Percentiles rank a stretch among this genome's conserved stretches.
phyloP scores from a whole-genome alignment of 2,888 invertebrate species.

The Eupithecia centaureata region DNA sequence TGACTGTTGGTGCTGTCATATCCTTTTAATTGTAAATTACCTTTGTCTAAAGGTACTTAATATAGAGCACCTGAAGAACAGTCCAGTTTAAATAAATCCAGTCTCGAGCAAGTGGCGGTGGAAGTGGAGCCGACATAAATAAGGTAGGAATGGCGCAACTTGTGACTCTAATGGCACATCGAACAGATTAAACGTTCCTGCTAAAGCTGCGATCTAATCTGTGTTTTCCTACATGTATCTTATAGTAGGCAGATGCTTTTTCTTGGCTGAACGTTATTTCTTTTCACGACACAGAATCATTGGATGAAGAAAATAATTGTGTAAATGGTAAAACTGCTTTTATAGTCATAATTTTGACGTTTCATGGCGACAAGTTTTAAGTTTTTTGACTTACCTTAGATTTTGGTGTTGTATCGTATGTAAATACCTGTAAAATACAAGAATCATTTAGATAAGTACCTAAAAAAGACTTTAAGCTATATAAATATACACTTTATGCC shows the following conservation, averaged over 20 bases:
- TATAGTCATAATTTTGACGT: not conserved
- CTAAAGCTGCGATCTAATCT: constrained; percentile 39
- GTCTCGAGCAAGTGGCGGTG: constrained; percentile 36
- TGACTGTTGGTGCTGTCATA: not conserved
- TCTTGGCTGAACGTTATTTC: not conserved
- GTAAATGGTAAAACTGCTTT: not conserved
- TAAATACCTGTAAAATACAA: constrained; percentile 2
- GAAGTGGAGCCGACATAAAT: constrained; percentile 67
- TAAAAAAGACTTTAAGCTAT: not conserved
- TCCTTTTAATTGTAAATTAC: not conserved
- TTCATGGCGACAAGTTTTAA: not conserved
- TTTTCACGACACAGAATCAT: not conserved
- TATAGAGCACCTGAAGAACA: constrained; percentile 3
- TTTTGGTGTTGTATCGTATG: not conserved
- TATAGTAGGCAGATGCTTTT: not conserved
- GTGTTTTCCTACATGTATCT: not conserved
- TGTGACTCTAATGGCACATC: constrained; percentile 76
- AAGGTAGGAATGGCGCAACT: constrained; percentile 73
- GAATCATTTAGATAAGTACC: not conserved
- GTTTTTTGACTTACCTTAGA: not conserved
- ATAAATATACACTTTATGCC: too few species aligned
- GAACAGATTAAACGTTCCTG: constrained; percentile 72
- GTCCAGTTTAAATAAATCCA: constrained; percentile 30
- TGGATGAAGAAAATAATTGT: not conserved
- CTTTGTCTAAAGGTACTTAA: not conserved